A percentile compares a stretch with the other conserved stretches of the same genome.
Conservation (phyloP, 2,888 invertebrate species). For the Drosophila kambysellisi region DNA sequence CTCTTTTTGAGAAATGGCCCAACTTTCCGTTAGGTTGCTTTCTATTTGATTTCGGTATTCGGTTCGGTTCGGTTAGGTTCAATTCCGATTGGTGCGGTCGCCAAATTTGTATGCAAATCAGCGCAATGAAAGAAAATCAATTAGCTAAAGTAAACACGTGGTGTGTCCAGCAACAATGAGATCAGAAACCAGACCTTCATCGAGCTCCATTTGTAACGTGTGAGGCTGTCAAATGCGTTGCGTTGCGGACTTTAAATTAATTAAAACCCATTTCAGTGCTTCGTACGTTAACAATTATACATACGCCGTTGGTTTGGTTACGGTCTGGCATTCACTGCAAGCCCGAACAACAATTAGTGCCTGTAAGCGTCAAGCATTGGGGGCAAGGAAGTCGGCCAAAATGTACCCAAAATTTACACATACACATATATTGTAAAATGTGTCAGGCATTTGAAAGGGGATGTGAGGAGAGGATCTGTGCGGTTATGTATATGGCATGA, state of each 20-base stretch:
- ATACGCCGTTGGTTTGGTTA: conserved; percentile 31
- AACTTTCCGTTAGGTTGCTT: conserved; percentile 35
- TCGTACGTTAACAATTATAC: conserved; percentile 7
- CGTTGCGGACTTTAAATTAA: conserved; percentile 64
- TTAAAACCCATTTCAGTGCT: conserved; percentile 63
- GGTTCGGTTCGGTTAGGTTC: conserved; percentile 6
- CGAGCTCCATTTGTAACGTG: conserved; percentile 39
- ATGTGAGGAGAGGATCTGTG: conserved; percentile 27
- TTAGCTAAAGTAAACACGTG: conserved; percentile 73
- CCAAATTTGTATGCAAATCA: conserved; percentile 73
- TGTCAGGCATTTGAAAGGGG: conserved; percentile 26
- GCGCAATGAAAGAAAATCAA: conserved; percentile 77
- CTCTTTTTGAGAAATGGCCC: conserved; percentile 5
- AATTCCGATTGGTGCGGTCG: conserved; percentile 26
- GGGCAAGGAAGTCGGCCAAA: conserved; percentile 22
- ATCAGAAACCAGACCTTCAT: conserved; percentile 31
- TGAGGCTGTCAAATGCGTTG: conserved; percentile 61
- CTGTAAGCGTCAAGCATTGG: conserved; percentile 49
- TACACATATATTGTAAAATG: conserved; percentile 26
- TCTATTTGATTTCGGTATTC: conserved; percentile 18
- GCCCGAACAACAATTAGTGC: conserved; percentile 64
- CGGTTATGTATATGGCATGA: conserved; percentile 63
- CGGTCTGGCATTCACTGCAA: conserved; percentile 34
- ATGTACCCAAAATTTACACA: conserved; percentile 49
- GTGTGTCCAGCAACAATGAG: conserved; percentile 55